Conservation (phyloP, 2,888 invertebrate species). For the Sinotaia quadrata region DNA sequence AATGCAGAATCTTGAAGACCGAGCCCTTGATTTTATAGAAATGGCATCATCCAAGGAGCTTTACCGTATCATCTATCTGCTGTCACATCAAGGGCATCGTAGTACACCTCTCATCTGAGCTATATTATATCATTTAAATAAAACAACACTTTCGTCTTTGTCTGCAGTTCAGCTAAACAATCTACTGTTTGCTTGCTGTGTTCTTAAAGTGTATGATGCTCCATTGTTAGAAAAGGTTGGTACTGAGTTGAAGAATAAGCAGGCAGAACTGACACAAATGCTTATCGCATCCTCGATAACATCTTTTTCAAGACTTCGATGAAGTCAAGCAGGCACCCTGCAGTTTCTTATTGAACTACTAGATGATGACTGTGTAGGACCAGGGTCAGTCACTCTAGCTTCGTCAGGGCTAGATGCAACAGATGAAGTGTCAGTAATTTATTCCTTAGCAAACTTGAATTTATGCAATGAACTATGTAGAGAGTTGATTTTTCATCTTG, state of each 20-base stretch:
- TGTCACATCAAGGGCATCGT: conserved; percentile 32
- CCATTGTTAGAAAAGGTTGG: conserved; percentile 30
- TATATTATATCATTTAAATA: conserved; percentile 35
- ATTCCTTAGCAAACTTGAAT: conserved; percentile 31
- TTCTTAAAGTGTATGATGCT: conserved; percentile 31
- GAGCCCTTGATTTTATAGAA: conserved; percentile 37
- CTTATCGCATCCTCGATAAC: conserved; percentile 24
- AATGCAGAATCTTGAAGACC: conserved; percentile 30
- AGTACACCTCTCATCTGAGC: conserved; percentile 39
- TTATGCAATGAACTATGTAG: conserved; percentile 1
- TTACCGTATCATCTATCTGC: conserved; percentile 36
- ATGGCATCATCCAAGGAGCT: conserved; percentile 36
- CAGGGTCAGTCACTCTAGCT: background rate
- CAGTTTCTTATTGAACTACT: conserved; percentile 22
- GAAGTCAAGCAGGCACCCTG: conserved; percentile 23
- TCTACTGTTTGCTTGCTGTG: conserved; percentile 33
- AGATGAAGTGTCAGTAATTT: conserved; percentile 24
- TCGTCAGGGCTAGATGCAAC: conserved; percentile 11
- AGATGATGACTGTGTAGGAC: background rate
- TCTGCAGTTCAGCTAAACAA: conserved; percentile 33
- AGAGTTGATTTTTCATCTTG: background rate
- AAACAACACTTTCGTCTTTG: conserved; percentile 23
- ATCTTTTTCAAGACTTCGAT: conserved; percentile 31
- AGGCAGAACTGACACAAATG: conserved; percentile 6
- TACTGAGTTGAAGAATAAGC: conserved; percentile 5